Evolutionary conservation across 2,888 invertebrate genomes (phyloP), one percentile per base, ranked within the genome.

Genomic region (Melipona bicolor): DNA sequence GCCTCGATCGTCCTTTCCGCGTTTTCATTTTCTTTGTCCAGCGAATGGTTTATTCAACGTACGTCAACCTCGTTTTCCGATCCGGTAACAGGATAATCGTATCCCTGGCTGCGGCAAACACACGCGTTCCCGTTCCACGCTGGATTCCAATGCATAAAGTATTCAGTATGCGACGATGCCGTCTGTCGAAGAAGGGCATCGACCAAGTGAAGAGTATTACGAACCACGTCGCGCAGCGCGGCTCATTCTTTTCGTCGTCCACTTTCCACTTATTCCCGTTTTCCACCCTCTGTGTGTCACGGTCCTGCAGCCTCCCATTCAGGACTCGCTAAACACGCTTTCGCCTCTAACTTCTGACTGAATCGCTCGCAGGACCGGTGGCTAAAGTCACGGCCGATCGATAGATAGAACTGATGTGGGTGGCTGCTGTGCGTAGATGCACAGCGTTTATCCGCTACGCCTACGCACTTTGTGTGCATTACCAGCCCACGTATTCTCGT

Each of bases 11-110:
- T 54, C 74, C 79, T 75, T 76, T 49, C 74, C 64, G 67, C 79
- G 85, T 86, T 88, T 89, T 84, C 83, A 87, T 90, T 91, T 86
- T 85, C 86, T 88, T 88, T 88, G 67, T 83, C 50, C 73, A 13
- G 54, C 61, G 24, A 61, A 90, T 91, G 87, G 89, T 91, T 92
- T 92, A 92, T 92, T 92, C 90, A 92, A 83, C 89, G 85, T 89
- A 89, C 89, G 88, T 90, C 89, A 91, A 89, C 87, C 88, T 90
- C 88, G 89, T 92, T 91, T 89, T 77, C 81, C 84, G 83, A 81
- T 72, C 82, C 88, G 83, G 89, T 91, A 88, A 92, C 92, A 92
- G 91, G 91, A 92, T 92, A 92, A 92, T 92, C 91, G 87, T 90
- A 91, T 92, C 89, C 88, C 90, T 83, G 27, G 85, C 69, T 68